phyloP scores from a whole-genome alignment of 1,140 invertebrate species.

The Ostrea edulis region DNA sequence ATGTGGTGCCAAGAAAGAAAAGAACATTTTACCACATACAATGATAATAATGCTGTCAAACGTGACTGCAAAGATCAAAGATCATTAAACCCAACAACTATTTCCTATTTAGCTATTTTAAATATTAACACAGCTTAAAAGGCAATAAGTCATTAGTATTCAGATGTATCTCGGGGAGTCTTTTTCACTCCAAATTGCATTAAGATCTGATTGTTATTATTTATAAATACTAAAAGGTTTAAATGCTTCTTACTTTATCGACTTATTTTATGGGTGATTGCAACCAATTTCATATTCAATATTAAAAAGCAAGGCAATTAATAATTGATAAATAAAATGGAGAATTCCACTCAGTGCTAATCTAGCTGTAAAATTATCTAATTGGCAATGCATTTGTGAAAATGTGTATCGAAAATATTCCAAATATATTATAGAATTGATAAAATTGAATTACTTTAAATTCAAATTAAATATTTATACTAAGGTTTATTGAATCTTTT shows the following conservation, averaged over 20 bases:
- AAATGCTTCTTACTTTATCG: slow-evolving; percentile 4
- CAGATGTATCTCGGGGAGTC: not conserved
- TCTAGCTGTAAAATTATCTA: slow-evolving; percentile 13
- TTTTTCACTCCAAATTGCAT: slow-evolving; percentile 9
- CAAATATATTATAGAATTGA: not conserved
- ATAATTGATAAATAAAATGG: slow-evolving; percentile 17
- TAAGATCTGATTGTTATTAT: not conserved
- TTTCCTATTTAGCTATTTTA: slow-evolving; percentile 25
- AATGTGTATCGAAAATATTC: not conserved
- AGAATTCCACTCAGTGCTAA: not conserved
- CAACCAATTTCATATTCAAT: slow-evolving; percentile 21
- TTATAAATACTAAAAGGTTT: slow-evolving; percentile 12
- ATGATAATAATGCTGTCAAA: not conserved
- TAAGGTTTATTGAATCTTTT: too few species aligned
- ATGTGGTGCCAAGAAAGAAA: not conserved
- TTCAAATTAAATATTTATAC: not conserved
- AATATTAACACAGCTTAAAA: slow-evolving; percentile 30
- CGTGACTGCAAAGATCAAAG: slow-evolving; percentile 1
- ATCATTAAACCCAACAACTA: not conserved
- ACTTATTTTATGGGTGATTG: slow-evolving; percentile 14
- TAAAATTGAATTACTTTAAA: slow-evolving; percentile 9
- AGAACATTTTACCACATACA: not conserved
- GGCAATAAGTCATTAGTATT: slow-evolving; percentile 8
- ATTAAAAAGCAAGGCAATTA: slow-evolving; percentile 10
- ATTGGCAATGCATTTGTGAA: not conserved